These are phyloP conservation scores for Conus ventricosus DNA, from an alignment of 1,140 invertebrate genomes.

Conservation along the genomic window DNA sequence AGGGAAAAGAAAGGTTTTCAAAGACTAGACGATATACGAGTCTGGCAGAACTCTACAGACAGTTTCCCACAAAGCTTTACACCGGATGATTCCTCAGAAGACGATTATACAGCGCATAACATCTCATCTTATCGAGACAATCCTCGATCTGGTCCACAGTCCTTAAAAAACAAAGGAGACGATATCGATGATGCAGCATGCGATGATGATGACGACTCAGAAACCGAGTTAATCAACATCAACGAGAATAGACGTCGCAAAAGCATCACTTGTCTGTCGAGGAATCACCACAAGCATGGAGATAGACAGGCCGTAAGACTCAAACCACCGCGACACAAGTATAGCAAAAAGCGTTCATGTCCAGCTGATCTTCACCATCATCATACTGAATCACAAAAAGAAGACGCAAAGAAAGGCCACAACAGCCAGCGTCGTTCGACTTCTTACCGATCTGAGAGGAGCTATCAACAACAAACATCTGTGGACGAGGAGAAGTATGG, in stretches of 20 bases:
- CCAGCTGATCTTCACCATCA: background rate
- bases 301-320: background rate
- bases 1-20: background rate
- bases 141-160: background rate
- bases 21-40: background rate
- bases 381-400: background rate
- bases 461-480: background rate
- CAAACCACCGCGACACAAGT: background rate
- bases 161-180: background rate
- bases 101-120: background rate
- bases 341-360: background rate
- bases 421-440: background rate
- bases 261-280: background rate
- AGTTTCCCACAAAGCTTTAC: background rate
- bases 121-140: background rate
- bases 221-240: background rate
- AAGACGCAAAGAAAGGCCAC: background rate
- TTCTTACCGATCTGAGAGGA: background rate
- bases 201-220: background rate
- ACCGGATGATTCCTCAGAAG: background rate
- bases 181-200: background rate
- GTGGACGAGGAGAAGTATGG: background rate
- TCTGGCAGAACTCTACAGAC: background rate
- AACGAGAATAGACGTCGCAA: slow-evolving; percentile 29
- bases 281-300: no score